These are phyloP conservation scores for Microtus pennsylvanicus DNA, from an alignment of 2,113 vertebrate genomes.

Conservation along the genomic window DNA sequence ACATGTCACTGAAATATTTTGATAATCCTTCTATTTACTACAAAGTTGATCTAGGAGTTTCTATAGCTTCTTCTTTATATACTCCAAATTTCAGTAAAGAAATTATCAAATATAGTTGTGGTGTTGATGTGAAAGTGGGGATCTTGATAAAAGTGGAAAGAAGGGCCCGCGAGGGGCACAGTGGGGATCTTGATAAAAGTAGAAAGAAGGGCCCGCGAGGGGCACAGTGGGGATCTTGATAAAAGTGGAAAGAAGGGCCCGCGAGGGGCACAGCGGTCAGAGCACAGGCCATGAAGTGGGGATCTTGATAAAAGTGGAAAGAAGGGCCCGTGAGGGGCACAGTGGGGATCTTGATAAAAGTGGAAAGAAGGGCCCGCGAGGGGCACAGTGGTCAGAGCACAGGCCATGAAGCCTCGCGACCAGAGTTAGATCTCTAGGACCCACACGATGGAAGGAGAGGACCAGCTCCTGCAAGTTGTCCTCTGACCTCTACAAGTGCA, in stretches of 20 bases:
- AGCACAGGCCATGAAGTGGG: too few species aligned
- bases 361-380: not conserved
- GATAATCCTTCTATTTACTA: not conserved
- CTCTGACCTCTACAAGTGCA: not conserved
- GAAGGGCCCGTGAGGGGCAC: not conserved
- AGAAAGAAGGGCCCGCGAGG: not conserved
- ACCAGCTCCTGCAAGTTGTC: not conserved
- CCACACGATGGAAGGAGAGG: not conserved
- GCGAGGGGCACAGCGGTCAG: too few species aligned
- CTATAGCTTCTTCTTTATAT: not conserved
- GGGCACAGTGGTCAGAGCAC: not conserved
- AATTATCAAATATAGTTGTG: not conserved
- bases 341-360: not conserved
- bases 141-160: constrained; percentile 18
- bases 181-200: not conserved
- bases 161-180: not conserved
- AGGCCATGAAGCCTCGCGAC: not conserved
- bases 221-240: not conserved
- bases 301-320: constrained; percentile 12
- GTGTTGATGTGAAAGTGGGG: constrained; percentile 11
- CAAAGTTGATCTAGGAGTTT: constrained; percentile 14
- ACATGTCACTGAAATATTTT: constrained; percentile 40
- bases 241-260: not conserved
- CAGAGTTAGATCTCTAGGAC: not conserved
- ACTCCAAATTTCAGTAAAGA: too few species aligned